Evolutionary conservation across 2,113 vertebrate genomes (phyloP).

Genomic region (Oryzias melastigma): DNA sequence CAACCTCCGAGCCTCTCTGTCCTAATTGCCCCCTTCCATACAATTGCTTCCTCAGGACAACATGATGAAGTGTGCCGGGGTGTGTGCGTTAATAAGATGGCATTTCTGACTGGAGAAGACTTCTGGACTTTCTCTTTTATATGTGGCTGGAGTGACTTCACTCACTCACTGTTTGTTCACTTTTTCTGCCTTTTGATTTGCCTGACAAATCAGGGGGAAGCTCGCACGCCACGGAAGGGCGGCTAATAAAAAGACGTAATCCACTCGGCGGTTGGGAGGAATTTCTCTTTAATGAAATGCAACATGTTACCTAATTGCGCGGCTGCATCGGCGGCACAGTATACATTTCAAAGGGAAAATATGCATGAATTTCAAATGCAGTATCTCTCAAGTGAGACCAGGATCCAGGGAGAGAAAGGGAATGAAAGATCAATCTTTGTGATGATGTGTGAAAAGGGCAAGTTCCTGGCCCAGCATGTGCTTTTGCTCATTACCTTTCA

Average conservation of each 20-base stretch:
- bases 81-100: constrained; percentile 78
- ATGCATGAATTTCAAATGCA: constrained; percentile 59
- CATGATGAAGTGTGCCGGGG: constrained; percentile 76
- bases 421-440: constrained; percentile 62
- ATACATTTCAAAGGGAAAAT: constrained; percentile 64
- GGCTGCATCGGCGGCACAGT: constrained; percentile 22
- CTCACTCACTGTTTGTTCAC: constrained; percentile 53
- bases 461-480: constrained; percentile 52
- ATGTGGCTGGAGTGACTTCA: constrained; percentile 44
- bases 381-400: constrained; percentile 59
- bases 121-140: constrained; percentile 50
- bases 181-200: constrained; percentile 45
- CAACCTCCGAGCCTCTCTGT: constrained; percentile 76
- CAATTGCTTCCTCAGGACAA: constrained; percentile 76
- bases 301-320: constrained; percentile 67
- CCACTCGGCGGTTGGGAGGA: constrained; percentile 38
- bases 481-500: constrained; percentile 68
- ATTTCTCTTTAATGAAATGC: constrained; percentile 67
- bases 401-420: constrained; percentile 38
- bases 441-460: constrained; percentile 67
- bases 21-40: constrained; percentile 79
- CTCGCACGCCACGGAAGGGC: constrained; percentile 44
- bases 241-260: constrained; percentile 70
- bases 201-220: constrained; percentile 49
- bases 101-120: constrained; percentile 70